These are phyloP conservation scores for Drosophila glabriapex DNA, from an alignment of 2,888 invertebrate genomes.

Conservation along the genomic window DNA sequence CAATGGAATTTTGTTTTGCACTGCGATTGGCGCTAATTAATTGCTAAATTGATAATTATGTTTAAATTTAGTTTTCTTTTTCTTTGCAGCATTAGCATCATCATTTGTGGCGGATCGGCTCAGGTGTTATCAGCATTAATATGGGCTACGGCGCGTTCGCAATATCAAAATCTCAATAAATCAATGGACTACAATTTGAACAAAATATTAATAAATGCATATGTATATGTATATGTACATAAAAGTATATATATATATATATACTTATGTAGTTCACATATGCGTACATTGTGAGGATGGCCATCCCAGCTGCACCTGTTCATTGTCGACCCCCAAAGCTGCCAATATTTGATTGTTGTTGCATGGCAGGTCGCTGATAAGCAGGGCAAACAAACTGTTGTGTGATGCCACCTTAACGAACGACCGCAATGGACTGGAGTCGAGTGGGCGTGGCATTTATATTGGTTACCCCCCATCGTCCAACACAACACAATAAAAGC, in stretches of 20 bases:
- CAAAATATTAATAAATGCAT: constrained; percentile 1
- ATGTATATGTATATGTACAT: not conserved
- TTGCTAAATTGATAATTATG: constrained; percentile 51
- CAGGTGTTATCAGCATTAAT: constrained; percentile 50
- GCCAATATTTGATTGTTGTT: constrained; percentile 1
- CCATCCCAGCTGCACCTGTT: constrained; percentile 19
- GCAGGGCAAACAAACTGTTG: constrained; percentile 14
- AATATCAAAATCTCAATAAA: constrained; percentile 40
- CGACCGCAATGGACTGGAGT: not conserved
- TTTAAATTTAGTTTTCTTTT: constrained; percentile 51
- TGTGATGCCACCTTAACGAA: not conserved
- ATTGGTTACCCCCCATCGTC: not conserved
- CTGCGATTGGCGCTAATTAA: constrained; percentile 36
- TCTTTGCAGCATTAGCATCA: constrained; percentile 24
- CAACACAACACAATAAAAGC: not conserved
- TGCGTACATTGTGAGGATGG: not conserved
- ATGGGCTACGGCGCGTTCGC: constrained; percentile 5
- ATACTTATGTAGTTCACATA: not conserved
- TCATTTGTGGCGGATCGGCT: constrained; percentile 14
- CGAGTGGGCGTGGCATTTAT: constrained; percentile 6
- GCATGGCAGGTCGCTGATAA: constrained; percentile 23
- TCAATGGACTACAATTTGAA: constrained; percentile 26
- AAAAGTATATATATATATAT: not conserved
- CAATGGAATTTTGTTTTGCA: constrained; percentile 31
- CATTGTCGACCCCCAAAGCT: constrained; percentile 14